Base-by-base conservation (phyloP, 2,113 vertebrate species). In the Perognathus longimembris region DNA sequence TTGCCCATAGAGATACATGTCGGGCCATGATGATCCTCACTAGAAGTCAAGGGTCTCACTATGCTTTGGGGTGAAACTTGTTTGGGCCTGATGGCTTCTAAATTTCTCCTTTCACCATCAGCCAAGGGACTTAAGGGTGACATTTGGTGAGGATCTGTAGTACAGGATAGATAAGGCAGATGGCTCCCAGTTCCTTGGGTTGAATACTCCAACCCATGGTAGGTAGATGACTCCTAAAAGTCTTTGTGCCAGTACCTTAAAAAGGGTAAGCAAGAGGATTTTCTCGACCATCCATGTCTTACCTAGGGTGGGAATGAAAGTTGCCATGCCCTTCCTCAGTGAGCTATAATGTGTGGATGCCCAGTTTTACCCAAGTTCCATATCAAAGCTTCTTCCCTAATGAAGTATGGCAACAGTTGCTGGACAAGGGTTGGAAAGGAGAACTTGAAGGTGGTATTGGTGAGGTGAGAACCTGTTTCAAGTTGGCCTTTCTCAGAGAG, bases 181-280 rank as follows among this genome's bases (percentile, higher is more conserved):
- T 24, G 8, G 36, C 9, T 54, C 42, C 77, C 61, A 73, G 66
- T 69, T 21, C 32, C 66, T 34, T 12, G 24, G 4, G 18, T 15
- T 7, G n/a, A 42, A 0, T 0, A 2, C 3, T 14, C 12, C 10
- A 79, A n/a, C 7, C 7, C 21, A 36, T 1, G 2, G 3, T 38
- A 66, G 32, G 17, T 26, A 18, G 30, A 36, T 8, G 5, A 38
- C 42, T 11, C 36, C 24, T 86, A 74, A 69, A 69, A 1, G 69
- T 42, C n/a, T 84, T 45, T 76, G 59, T 84, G 15, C 40, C 45
- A 75, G 32, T 24, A 26, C 11, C 24, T 30, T 3, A 6, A 40
- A 90, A 64, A 93, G 20, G 18, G 34, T 74, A 17, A 3, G 2
- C 8, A 4, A 59, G 74, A 77, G 11, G 17, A 1, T 66, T 84